These are phyloP conservation scores for Drosophila saltans DNA, from an alignment of 1,140 invertebrate genomes.

Conservation along the genomic window DNA sequence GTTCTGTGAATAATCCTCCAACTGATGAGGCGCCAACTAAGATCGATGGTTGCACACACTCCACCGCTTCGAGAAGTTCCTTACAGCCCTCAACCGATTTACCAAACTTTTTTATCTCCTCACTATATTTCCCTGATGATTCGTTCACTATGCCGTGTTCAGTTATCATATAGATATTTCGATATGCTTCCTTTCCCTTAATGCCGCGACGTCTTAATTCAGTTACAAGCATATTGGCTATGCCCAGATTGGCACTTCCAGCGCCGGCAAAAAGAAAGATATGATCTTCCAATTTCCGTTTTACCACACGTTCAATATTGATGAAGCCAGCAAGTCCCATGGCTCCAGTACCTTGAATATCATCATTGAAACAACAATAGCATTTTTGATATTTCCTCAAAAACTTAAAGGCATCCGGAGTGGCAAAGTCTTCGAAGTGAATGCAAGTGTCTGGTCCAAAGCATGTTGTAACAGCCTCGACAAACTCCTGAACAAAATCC, in stretches of 20 bases:
- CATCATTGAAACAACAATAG: slow-evolving; percentile 98
- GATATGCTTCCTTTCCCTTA: slow-evolving; percentile 87
- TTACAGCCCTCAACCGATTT: slow-evolving; percentile 87
- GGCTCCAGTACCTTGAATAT: slow-evolving; percentile 97
- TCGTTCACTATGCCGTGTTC: slow-evolving; percentile 84
- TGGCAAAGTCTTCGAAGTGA: slow-evolving; percentile 98
- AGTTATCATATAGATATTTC: slow-evolving; percentile 90
- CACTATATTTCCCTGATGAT: not conserved
- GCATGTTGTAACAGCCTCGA: slow-evolving; percentile 93
- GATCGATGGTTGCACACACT: slow-evolving; percentile 21
- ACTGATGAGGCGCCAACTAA: slow-evolving; percentile 93
- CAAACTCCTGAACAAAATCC: slow-evolving; percentile 98
- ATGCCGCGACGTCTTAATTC: slow-evolving; percentile 30
- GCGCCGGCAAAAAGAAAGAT: slow-evolving; percentile 96
- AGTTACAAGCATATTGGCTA: slow-evolving; percentile 90
- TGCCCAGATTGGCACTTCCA: slow-evolving; percentile 95
- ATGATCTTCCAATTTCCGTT: slow-evolving; percentile 91
- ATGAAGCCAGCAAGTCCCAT: slow-evolving; percentile 96
- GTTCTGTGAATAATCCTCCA: slow-evolving; percentile 92
- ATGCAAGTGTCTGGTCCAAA: slow-evolving; percentile 93
- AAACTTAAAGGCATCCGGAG: slow-evolving; percentile 95
- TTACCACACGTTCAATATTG: slow-evolving; percentile 91
- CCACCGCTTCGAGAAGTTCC: slow-evolving; percentile 84
- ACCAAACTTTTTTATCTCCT: slow-evolving; percentile 85
- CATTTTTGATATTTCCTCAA: slow-evolving; percentile 92